These are phyloP conservation scores for Delichon dasypus DNA, from an alignment of 2,797 vertebrate genomes.

Conservation along the genomic window DNA sequence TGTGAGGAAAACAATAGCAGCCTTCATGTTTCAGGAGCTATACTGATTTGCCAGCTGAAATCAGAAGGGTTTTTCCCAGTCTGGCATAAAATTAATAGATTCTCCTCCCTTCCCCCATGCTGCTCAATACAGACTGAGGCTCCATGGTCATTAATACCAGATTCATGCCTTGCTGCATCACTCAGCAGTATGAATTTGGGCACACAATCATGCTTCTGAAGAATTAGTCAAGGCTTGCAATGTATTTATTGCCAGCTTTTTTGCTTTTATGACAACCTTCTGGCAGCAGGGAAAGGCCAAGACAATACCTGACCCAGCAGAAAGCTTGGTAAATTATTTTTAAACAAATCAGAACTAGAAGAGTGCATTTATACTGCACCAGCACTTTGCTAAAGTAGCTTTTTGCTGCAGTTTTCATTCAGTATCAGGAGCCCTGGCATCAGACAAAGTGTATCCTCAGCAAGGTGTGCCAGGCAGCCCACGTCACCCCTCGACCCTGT, in stretches of 20 bases:
- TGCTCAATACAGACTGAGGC: slow-evolving; percentile 6
- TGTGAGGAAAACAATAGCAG: slow-evolving; percentile 51
- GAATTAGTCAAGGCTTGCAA: background rate
- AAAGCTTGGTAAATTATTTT: background rate
- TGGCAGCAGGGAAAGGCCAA: background rate
- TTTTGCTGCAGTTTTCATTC: background rate
- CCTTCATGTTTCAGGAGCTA: slow-evolving; percentile 35
- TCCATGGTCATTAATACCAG: slow-evolving; percentile 54
- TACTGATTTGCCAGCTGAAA: slow-evolving; percentile 33
- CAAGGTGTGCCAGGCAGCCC: slow-evolving; percentile 1
- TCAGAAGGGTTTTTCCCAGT: slow-evolving; percentile 15
- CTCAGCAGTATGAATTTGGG: slow-evolving; percentile 31
- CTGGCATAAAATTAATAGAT: slow-evolving; percentile 8
- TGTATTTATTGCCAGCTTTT: background rate
- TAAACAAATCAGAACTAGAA: background rate
- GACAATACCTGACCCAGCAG: slow-evolving; percentile 19
- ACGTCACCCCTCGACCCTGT: background rate
- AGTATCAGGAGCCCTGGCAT: background rate
- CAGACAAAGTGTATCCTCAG: background rate
- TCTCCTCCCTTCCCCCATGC: slow-evolving; percentile 15
- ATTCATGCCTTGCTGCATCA: slow-evolving; percentile 12
- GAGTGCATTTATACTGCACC: background rate
- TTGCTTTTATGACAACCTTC: background rate
- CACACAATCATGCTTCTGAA: background rate
- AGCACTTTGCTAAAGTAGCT: background rate